These are phyloP conservation scores for Trachelus troglodyta DNA, from an alignment of 2,888 invertebrate genomes.

Conservation along the genomic window DNA sequence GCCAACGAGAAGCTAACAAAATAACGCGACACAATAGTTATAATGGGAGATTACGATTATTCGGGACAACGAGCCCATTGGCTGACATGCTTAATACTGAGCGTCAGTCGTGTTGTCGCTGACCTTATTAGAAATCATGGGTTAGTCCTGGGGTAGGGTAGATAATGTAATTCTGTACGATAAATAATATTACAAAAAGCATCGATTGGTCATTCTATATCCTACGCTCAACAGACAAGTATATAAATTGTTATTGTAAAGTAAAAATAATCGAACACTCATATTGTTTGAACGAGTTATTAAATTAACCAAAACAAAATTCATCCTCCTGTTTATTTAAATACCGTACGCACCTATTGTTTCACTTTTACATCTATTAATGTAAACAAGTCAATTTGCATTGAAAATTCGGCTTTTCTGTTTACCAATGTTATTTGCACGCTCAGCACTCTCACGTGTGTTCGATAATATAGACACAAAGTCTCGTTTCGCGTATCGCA, in stretches of 20 bases:
- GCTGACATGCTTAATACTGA: not conserved
- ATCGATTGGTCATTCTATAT: not conserved
- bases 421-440: not conserved
- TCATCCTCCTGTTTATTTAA: not conserved
- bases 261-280: not conserved
- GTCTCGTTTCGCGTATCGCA: constrained; percentile 23
- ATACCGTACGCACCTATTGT: not conserved
- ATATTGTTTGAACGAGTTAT: not conserved
- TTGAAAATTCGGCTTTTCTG: not conserved
- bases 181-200: not conserved
- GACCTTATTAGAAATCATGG: not conserved
- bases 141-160: not conserved
- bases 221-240: not conserved
- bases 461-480: not conserved
- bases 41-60: constrained; percentile 7
- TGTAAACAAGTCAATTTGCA: not conserved
- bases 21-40: constrained; percentile 39
- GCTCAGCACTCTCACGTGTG: not conserved
- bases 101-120: not conserved
- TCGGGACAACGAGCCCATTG: constrained; percentile 21
- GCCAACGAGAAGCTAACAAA: constrained; percentile 38
- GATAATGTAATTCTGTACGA: not conserved
- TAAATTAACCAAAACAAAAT: not conserved
- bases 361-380: not conserved
- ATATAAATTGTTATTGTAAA: constrained; percentile 13